Conservation (phyloP, 1,140 invertebrate genomes). For the Papilio polyxenes region DNA sequence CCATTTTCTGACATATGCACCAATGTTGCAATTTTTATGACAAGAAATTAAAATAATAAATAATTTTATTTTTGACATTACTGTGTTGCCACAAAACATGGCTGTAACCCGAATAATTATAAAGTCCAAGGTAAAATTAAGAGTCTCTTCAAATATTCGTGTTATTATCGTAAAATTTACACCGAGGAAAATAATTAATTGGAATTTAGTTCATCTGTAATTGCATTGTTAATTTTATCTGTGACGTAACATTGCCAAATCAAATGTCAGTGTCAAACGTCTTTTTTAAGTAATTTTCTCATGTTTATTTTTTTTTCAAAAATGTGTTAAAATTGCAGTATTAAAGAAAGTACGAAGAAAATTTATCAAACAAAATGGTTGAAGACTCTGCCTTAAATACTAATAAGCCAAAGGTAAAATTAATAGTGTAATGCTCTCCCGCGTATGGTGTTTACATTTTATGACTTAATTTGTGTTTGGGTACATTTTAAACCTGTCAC, state of each 20-base stretch:
- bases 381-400: slow-evolving; percentile 67
- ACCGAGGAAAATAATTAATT: too few species aligned
- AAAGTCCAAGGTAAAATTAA: not conserved
- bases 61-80: not conserved
- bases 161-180: not conserved
- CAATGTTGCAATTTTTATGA: slow-evolving; percentile 41
- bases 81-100: not conserved
- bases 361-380: slow-evolving; percentile 56
- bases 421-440: not conserved
- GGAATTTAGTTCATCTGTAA: not conserved
- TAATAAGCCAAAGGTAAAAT: slow-evolving; percentile 66
- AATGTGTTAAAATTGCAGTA: not conserved
- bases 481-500: not conserved
- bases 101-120: not conserved
- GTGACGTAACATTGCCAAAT: not conserved
- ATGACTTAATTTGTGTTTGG: not conserved
- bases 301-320: not conserved
- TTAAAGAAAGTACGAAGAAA: not conserved
- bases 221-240: not conserved
- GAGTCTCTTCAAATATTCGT: not conserved
- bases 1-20: slow-evolving; percentile 47
- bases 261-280: not conserved
- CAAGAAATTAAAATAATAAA: not conserved
- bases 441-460: not conserved
- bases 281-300: not conserved